Conservation (phyloP, 1,140 invertebrate species). For the Drosophila orosa region DNA sequence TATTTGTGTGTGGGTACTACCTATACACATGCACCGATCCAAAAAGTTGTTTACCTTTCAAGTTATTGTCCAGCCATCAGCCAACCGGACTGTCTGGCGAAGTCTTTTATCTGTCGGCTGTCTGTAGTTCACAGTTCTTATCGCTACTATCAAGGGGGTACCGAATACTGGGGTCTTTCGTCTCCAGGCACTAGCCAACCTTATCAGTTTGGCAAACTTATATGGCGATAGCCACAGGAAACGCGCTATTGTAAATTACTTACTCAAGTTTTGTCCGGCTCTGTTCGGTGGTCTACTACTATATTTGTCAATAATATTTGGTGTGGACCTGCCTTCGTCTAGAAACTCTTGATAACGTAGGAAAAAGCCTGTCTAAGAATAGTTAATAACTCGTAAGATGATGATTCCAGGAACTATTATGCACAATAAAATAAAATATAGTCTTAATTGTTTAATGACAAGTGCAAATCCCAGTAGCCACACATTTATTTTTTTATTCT, state of each 20-base stretch:
- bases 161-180: conserved; percentile 6
- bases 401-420: neutral
- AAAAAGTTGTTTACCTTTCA: conserved; percentile 57
- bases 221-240: neutral
- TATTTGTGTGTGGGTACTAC: neutral
- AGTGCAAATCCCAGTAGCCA: conserved; percentile 4
- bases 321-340: neutral
- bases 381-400: conserved; percentile 10
- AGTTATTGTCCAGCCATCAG: conserved; percentile 1
- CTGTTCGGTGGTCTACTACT: neutral
- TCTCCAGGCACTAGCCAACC: conserved; percentile 5
- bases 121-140: conserved; percentile 31
- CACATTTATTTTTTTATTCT: conserved; percentile 30
- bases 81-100: conserved; percentile 26
- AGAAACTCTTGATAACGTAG: conserved; percentile 10
- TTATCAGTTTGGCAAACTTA: conserved; percentile 31
- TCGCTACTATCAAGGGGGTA: conserved; percentile 33
- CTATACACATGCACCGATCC: too few species aligned
- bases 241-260: conserved; percentile 33
- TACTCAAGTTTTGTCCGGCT: conserved; percentile 13
- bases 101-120: conserved; percentile 24
- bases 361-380: neutral
- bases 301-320: conserved; percentile 16
- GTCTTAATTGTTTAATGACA: conserved; percentile 45
- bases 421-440: conserved; percentile 54